A percentile compares a stretch with the other conserved stretches of the same genome.
Conservation (phyloP, 2,797 vertebrate genomes). For the Manis crassicaudata region DNA sequence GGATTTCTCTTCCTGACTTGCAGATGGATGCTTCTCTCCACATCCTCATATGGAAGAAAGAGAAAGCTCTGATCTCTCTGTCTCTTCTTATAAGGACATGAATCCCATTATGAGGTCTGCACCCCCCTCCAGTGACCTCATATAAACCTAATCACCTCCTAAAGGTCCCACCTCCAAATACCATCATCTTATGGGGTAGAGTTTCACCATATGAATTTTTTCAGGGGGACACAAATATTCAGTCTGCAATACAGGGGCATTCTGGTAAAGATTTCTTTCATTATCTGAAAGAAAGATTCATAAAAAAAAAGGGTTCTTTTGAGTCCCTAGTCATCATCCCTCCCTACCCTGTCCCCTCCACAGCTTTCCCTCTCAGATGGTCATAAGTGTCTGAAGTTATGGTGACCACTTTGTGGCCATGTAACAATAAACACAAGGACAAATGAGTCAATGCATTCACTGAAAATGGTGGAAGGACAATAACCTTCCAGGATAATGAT, state of each 20-base stretch:
- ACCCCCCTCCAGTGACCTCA: neutral
- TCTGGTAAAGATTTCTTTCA: neutral
- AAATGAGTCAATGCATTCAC: neutral
- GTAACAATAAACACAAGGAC: neutral
- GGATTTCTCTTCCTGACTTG: neutral
- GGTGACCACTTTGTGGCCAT: neutral
- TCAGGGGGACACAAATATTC: neutral
- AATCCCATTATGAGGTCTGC: neutral
- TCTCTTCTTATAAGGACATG: neutral
- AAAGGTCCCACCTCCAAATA: neutral
- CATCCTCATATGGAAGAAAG: neutral
- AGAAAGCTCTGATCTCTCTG: neutral
- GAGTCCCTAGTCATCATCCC: neutral
- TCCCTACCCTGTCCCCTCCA: neutral
- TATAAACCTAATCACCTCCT: neutral
- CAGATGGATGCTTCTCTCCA: neutral
- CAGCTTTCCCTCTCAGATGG: neutral
- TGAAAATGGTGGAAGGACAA: neutral
- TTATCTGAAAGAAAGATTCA: neutral
- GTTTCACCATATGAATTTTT: neutral
- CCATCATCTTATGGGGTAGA: neutral
- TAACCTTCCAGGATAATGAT: neutral
- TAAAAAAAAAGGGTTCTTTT: neutral
- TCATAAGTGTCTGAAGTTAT: neutral
- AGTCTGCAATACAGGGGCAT: neutral